Evolutionary conservation across 2,797 vertebrate species (phyloP).

Genomic region (Pristis pectinata): DNA sequence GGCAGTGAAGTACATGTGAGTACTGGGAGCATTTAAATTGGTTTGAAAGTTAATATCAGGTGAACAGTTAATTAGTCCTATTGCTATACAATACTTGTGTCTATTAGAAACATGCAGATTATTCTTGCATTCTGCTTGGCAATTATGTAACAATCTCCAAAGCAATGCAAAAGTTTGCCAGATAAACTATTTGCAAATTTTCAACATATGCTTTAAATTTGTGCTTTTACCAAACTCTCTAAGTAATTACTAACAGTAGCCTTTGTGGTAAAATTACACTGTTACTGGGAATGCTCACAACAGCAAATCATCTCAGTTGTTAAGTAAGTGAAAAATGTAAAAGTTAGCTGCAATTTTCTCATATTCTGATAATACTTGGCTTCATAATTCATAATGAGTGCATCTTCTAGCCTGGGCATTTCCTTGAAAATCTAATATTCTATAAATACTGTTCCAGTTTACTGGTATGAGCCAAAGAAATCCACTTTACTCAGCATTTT

Average conservation of each 20-base stretch:
- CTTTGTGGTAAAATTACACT: neutral
- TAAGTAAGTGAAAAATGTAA: neutral
- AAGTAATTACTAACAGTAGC: neutral
- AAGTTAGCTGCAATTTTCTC: neutral
- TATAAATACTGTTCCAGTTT: neutral
- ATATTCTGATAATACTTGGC: neutral
- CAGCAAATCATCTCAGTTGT: neutral
- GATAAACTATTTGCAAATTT: neutral
- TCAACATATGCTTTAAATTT: constrained; percentile 12
- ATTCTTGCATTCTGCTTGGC: neutral
- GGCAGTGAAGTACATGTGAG: neutral
- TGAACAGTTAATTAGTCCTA: constrained; percentile 23
- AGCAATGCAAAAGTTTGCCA: neutral
- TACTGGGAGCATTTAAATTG: neutral
- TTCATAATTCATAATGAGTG: neutral
- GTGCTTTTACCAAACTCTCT: neutral
- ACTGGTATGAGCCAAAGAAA: neutral
- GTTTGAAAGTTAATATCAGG: neutral
- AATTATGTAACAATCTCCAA: neutral
- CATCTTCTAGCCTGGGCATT: neutral
- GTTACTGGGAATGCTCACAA: neutral
- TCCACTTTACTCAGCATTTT: neutral
- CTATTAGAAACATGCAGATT: neutral
- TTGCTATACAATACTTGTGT: neutral
- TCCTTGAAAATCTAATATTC: neutral